Evolutionary conservation across 2,888 invertebrate genomes (phyloP).

Genomic region (Rhingia campestris): DNA sequence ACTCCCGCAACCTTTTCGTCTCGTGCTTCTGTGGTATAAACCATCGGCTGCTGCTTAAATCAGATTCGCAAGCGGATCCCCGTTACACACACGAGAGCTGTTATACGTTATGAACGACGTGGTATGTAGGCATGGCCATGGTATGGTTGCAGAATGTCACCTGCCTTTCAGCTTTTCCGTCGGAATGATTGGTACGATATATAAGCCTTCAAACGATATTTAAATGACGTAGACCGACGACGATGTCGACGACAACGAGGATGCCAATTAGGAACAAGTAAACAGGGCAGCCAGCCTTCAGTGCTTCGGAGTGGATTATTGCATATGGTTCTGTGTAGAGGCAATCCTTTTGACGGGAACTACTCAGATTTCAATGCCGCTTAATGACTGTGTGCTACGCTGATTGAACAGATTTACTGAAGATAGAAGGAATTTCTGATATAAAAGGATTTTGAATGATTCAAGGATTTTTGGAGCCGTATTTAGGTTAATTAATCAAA

Average conservation of each 20-base stretch:
- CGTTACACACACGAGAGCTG: slow-evolving; percentile 64
- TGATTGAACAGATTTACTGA: slow-evolving; percentile 61
- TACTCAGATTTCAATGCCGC: slow-evolving; percentile 58
- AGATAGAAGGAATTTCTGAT: neutral
- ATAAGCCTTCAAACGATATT: slow-evolving; percentile 73
- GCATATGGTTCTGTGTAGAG: slow-evolving; percentile 14
- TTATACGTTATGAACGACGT: slow-evolving; percentile 48
- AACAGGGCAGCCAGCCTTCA: slow-evolving; percentile 56
- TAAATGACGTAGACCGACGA: slow-evolving; percentile 58
- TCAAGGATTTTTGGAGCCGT: slow-evolving; percentile 30
- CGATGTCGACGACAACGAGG: slow-evolving; percentile 62
- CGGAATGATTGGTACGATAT: slow-evolving; percentile 64
- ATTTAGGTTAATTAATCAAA: too few species aligned
- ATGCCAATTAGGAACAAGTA: slow-evolving; percentile 73
- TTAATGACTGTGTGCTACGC: slow-evolving; percentile 67
- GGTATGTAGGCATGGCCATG: neutral
- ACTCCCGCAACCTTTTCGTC: slow-evolving; percentile 29
- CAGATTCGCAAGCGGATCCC: slow-evolving; percentile 67
- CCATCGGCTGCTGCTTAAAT: slow-evolving; percentile 64
- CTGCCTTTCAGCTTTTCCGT: slow-evolving; percentile 55
- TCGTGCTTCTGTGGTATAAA: slow-evolving; percentile 53
- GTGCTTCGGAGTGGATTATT: slow-evolving; percentile 38
- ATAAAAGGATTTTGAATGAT: slow-evolving; percentile 43
- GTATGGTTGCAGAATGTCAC: slow-evolving; percentile 50
- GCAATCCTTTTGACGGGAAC: slow-evolving; percentile 51